phyloP scores from a whole-genome alignment of 2,888 invertebrate genomes.

The Chaitophorus viminalis region DNA sequence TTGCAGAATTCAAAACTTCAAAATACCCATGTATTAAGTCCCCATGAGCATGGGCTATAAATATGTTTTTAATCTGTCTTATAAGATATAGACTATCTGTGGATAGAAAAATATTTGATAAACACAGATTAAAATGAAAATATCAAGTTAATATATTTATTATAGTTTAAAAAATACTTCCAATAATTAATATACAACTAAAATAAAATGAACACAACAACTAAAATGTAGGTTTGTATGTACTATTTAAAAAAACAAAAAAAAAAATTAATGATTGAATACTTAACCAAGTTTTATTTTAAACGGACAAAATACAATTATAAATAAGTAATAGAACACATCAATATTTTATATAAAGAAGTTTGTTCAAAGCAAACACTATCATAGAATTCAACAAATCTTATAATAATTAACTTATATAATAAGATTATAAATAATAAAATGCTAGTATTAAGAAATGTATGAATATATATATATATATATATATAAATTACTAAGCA shows the following conservation, averaged over 20 bases:
- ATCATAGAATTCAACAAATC: not conserved
- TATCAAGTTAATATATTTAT: not conserved
- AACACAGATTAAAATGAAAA: conserved; percentile 1
- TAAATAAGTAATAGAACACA: not conserved
- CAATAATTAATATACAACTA: conserved; percentile 21
- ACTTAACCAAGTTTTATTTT: not conserved
- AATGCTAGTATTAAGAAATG: not conserved
- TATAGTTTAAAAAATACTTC: conserved; percentile 28
- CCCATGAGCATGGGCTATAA: too few species aligned
- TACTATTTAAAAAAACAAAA: conserved; percentile 30
- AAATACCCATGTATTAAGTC: too few species aligned
- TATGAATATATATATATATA: not conserved
- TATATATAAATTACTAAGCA: too few species aligned
- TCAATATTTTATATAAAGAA: not conserved
- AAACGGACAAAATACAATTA: not conserved
- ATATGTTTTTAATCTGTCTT: too few species aligned
- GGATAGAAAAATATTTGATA: not conserved
- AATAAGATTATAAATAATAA: not conserved
- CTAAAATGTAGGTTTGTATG: not conserved
- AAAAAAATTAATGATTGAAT: not conserved
- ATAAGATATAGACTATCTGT: too few species aligned
- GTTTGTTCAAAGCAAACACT: conserved; percentile 6
- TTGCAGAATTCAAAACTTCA: too few species aligned
- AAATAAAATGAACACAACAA: conserved; percentile 48
- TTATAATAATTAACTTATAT: not conserved